phyloP scores from a whole-genome alignment of 2,888 invertebrate genomes.

The Drosophila barbarae region DNA sequence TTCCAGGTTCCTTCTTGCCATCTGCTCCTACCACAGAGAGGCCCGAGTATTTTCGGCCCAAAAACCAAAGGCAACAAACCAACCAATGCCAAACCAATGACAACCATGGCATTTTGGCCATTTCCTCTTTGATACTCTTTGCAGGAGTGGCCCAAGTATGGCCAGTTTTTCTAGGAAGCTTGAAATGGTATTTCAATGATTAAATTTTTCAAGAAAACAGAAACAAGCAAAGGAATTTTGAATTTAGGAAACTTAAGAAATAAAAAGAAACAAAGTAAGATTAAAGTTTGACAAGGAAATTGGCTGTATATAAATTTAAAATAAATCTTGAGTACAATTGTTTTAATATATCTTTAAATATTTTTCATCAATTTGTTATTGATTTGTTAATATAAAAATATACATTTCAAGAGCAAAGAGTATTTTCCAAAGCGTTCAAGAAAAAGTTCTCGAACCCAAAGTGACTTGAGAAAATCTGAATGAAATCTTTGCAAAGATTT shows the following conservation, averaged over 20 bases:
- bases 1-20: neutral
- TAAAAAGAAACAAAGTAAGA: neutral
- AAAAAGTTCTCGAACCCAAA: neutral
- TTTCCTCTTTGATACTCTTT: constrained; percentile 21
- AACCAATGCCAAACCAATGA: constrained; percentile 26
- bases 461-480: neutral
- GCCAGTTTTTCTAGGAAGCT: neutral
- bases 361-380: neutral
- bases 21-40: constrained; percentile 14
- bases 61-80: constrained; percentile 22
- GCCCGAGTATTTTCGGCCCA: constrained; percentile 3
- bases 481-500: neutral
- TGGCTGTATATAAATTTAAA: neutral
- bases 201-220: neutral
- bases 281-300: too few relatives aligned
- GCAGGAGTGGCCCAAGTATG: neutral
- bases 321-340: neutral
- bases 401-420: neutral
- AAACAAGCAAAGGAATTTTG: neutral
- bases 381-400: neutral
- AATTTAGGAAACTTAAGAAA: neutral
- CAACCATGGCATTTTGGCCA: constrained; percentile 27
- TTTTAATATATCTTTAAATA: too few relatives aligned
- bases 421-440: neutral
- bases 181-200: neutral